Evolutionary conservation across 1,140 invertebrate genomes (phyloP), one percentile per base, ranked within the genome.

Genomic region (Aphidius ervi): DNA sequence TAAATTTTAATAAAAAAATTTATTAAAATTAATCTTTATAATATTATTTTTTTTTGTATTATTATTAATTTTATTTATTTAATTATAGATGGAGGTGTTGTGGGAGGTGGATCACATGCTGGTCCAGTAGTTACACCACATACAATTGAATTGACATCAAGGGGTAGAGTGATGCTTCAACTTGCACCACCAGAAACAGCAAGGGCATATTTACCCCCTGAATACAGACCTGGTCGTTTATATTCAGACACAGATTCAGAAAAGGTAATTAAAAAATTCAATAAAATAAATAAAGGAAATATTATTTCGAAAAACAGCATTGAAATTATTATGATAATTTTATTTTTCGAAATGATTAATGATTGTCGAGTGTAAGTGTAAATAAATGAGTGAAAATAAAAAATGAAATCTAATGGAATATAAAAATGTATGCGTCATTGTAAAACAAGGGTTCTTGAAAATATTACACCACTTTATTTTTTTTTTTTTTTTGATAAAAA

Each of bases 161-260:
- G 78, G 56, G 83, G 83, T 57, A 73, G 83, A 60, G 82, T 85
- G 57, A 78, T 74, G 52, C 65, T 78, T 56, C 74, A 76, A 58
- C 72, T 74, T 46, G 77, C 79, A 54, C 72, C 81, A 45, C 78
- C 80, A 40, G 75, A 81, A 65, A 81, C 81, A 63, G 77, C 82
- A 31, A 71, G 80, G 46, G 77, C 81, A 7, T 83, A 84, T 73
- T 68, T 83, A 52, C 82, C 83, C 40, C 83, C 83, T 2, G 83
- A 84, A 70, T 84, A 83, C 73, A 77, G 81, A 48, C 78, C 79
- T 8, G 81, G 79, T 52, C 81, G 78, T 45, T 63, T 78, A 23
- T 83, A 77, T 66, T 80, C 80, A 31, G 82, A 84, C 63, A 83
- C 81, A n/a, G 82, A 84, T 70, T 78, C 80, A 9, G 83, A 84